A percentile compares a stretch with the other conserved stretches of the same genome.
Conservation (phyloP, 2,113 vertebrate species). For the Gavialis gangeticus region DNA sequence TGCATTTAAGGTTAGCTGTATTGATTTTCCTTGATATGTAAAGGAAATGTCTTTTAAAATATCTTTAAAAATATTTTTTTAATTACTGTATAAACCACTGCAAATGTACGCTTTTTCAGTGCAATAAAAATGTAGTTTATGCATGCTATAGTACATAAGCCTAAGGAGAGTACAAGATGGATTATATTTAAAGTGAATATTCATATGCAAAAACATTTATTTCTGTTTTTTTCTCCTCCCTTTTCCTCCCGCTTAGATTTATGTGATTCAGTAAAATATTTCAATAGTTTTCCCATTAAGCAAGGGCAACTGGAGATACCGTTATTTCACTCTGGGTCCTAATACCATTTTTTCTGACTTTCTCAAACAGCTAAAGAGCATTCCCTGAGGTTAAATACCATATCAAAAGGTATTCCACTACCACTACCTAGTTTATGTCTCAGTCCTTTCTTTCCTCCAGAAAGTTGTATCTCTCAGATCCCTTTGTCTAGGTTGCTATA, state of each 20-base stretch:
- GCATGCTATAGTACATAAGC: not conserved
- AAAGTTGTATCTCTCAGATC: not conserved
- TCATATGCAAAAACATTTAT: not conserved
- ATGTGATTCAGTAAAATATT: not conserved
- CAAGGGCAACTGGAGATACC: not conserved
- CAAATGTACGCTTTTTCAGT: not conserved
- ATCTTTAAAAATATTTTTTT: not conserved
- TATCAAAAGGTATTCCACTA: slow-evolving; percentile 3
- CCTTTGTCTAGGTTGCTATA: not conserved
- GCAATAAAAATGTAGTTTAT: not conserved
- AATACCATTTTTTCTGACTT: not conserved
- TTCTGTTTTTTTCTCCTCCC: not conserved
- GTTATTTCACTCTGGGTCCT: not conserved
- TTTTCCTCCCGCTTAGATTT: not conserved
- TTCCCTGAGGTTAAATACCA: slow-evolving; percentile 24
- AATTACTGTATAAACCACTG: not conserved
- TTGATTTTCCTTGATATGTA: not conserved
- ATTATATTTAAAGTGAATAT: not conserved
- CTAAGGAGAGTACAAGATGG: not conserved
- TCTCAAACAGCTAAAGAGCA: not conserved
- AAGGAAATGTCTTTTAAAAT: not conserved
- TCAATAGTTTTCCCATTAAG: no score
- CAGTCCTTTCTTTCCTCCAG: not conserved
- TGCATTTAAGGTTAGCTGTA: not conserved
- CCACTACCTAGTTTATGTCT: not conserved